Evolutionary conservation across 1,140 invertebrate genomes (phyloP), one percentile per base, ranked within the genome.

Genomic region (Lasaia peninsularis): DNA sequence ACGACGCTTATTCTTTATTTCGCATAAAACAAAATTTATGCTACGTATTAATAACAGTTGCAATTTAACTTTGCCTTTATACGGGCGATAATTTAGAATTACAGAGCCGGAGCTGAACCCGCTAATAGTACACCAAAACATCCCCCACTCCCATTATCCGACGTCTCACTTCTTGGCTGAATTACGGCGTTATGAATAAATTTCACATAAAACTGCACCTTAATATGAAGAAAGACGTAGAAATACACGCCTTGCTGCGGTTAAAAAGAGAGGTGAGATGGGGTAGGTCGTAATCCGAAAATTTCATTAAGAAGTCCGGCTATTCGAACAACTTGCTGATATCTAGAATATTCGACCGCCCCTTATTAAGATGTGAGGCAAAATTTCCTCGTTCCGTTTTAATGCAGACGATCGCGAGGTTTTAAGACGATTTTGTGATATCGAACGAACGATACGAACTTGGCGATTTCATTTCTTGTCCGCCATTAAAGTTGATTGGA

Each of bases 151-250:
- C 79, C 77, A 86, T 88, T 86, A 86, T 80, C 58, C 58, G 71
- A 67, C 78, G 74, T 79, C 83, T 83, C 76, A 80, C 82, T 83
- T 73, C 63, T 67, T 73, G 77, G 75, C 83, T 86, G 80, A 86
- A 88, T 88, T 88, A 88, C 83, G 73, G 71, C 73, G 81, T 86
- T 88, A 88, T 88, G 85, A 88, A 88, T 88, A 88, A 88, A 86
- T 88, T 84, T 88, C 79, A 67, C 85, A 88, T 88, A 88, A 86
- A 88, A 88, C 73, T 88, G 81, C 85, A 86, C 77, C 77, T 84
- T 85, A 69, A 75, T 74, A 75, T 57, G 73, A 63, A 20, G 73
- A 79, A 50, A 63, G 80, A 63, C 78, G 79, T 56, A 61, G 66
- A 50, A 52, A 50, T 75, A 86, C 71, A 32, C 40, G 44, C 37